Conservation (phyloP, 2,888 invertebrate genomes). For the Pyrocoelia pectoralis region DNA sequence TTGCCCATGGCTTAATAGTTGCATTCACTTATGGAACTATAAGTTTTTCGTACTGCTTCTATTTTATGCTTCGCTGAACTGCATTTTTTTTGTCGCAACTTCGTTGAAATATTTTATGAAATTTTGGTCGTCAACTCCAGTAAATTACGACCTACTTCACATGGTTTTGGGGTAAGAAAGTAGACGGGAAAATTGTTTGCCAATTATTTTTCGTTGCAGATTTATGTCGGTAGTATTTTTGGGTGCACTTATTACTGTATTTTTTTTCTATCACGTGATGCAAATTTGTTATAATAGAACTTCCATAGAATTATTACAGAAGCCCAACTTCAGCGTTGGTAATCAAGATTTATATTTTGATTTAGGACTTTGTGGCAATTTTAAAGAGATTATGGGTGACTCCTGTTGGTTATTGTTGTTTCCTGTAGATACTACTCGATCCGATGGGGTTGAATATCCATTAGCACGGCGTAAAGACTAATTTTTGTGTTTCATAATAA, state of each 20-base stretch:
- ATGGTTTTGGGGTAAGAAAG: slow-evolving; percentile 57
- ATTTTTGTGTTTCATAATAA: neutral
- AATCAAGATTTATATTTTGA: slow-evolving; percentile 85
- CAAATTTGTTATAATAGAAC: slow-evolving; percentile 87
- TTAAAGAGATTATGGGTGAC: slow-evolving; percentile 91
- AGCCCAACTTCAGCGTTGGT: slow-evolving; percentile 83
- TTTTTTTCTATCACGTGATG: slow-evolving; percentile 80
- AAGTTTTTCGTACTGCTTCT: slow-evolving; percentile 96
- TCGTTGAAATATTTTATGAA: slow-evolving; percentile 76
- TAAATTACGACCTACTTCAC: slow-evolving; percentile 79
- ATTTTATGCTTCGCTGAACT: slow-evolving; percentile 86
- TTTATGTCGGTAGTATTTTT: neutral
- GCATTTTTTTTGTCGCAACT: slow-evolving; percentile 82
- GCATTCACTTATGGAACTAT: slow-evolving; percentile 94
- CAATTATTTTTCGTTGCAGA: neutral
- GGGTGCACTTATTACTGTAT: neutral
- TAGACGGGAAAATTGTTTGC: neutral
- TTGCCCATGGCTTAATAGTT: slow-evolving; percentile 97
- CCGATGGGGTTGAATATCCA: slow-evolving; percentile 17
- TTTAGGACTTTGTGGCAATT: slow-evolving; percentile 85
- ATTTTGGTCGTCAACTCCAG: slow-evolving; percentile 82
- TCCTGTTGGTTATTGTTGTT: slow-evolving; percentile 82
- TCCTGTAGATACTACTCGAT: slow-evolving; percentile 86
- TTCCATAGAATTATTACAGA: slow-evolving; percentile 91
- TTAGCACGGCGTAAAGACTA: neutral